Percentiles rank a stretch among this genome's conserved stretches.
Conservation (phyloP, 2,797 vertebrate genomes). For the Megaceryle alcyon region DNA sequence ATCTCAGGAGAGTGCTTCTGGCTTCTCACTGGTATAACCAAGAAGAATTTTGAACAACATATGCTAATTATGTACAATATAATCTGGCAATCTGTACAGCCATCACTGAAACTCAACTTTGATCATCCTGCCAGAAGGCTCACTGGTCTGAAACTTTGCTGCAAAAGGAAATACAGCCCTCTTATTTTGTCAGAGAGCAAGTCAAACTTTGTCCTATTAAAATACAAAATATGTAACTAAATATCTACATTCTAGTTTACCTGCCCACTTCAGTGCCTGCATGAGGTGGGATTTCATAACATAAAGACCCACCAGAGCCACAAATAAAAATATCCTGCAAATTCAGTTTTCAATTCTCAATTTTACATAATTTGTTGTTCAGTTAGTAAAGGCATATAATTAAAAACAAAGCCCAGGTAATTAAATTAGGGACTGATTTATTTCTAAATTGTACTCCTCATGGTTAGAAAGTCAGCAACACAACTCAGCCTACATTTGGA, state of each 20-base stretch:
- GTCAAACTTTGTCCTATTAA: slow-evolving; percentile 8
- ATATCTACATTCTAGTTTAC: neutral
- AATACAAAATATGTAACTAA: neutral
- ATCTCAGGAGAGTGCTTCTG: slow-evolving; percentile 51
- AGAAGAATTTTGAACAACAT: slow-evolving; percentile 44
- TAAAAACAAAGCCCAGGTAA: slow-evolving; percentile 13
- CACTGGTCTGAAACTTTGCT: slow-evolving; percentile 6
- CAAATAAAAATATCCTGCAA: neutral
- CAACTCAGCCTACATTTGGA: neutral
- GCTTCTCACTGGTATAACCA: slow-evolving; percentile 27
- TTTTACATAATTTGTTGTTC: neutral
- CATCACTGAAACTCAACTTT: neutral
- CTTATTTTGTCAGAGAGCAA: neutral
- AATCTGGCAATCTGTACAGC: slow-evolving; percentile 32
- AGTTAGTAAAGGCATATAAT: neutral
- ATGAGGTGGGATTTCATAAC: neutral
- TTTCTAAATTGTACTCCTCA: neutral
- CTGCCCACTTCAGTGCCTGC: neutral
- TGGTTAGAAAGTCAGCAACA: neutral
- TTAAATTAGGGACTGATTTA: neutral
- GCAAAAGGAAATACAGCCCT: neutral
- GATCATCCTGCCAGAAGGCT: slow-evolving; percentile 48
- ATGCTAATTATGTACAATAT: slow-evolving; percentile 48
- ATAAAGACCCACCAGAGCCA: neutral
- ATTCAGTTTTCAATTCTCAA: neutral